Evolutionary conservation across 2,888 invertebrate genomes (phyloP), one percentile per base, ranked within the genome.

Genomic region (Syritta pipiens): DNA sequence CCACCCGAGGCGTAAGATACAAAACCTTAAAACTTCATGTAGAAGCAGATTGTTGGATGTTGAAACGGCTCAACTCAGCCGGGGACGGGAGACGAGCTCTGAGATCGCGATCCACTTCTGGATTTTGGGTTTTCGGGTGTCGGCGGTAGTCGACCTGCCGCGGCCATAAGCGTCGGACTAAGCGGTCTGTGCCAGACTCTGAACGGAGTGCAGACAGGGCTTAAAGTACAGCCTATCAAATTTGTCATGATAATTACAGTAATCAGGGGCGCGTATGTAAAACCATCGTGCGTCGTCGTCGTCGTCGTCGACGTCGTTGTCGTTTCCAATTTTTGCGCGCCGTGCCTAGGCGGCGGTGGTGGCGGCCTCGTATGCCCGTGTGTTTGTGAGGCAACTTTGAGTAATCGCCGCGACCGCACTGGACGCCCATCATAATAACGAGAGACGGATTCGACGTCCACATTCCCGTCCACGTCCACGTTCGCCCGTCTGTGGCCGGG

Each of bases 221-320:
- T 59, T 40, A 71, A 76, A 71, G 65, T 65, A 67, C 65, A 44
- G 30, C 49, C 55, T 67, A 74, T 74, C 67, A 79, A 79, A 74
- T 79, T 68, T 79, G 79, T 79, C 79, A 79, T 67, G 67, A 72
- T 79, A 79, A 79, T 79, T 74, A 79, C 74, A 74, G 79, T 79
- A 74, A 74, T 79, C 74, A 55, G 22, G 51, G 12, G 55, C 30
- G 72, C 37, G 72, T 79, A 77, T 68, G 48, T 44, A 62, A 59
- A 57, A 51, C 26, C 49, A 51, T 67, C 48, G 37, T 55, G 55
- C 40, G 49, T 79, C 42, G 22, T 60, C 49, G 28, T 44, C 26
- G 46, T 59, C 57, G 46, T 53, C 48, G 59, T 59, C 40, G 19
- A 28, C 20, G 28, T 42, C 35, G 12, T 49, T 14, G 14, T 59